Evolutionary conservation across 1,140 invertebrate species (phyloP).

Genomic region (Lineus longissimus): DNA sequence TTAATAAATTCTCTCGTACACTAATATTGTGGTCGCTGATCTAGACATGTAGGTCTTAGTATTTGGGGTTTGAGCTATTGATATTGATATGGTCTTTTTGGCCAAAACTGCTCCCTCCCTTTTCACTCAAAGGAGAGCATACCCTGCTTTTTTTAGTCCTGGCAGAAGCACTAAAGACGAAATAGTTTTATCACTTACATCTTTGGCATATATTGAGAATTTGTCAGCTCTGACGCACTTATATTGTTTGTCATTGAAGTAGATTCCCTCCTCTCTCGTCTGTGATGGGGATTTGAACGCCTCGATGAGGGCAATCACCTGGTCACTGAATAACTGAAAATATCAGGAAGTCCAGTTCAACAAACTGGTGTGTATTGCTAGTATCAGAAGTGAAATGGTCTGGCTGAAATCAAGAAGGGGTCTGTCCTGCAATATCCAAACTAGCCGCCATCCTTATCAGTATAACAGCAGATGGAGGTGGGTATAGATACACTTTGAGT

Average conservation of each 20-base stretch:
- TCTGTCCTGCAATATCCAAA: neutral
- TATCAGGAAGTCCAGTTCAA: neutral
- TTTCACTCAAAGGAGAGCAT: too few relatives aligned
- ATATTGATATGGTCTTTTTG: too few relatives aligned
- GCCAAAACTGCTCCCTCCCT: too few relatives aligned
- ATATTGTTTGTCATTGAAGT: conserved; percentile 50
- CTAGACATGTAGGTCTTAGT: too few relatives aligned
- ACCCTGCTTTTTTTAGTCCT: too few relatives aligned
- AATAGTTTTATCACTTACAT: conserved; percentile 36
- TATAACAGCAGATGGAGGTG: too few relatives aligned
- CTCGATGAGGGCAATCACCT: conserved; percentile 45
- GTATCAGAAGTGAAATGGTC: too few relatives aligned
- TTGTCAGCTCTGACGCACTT: conserved; percentile 51
- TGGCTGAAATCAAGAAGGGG: neutral
- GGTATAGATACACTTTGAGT: too few relatives aligned
- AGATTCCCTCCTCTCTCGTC: conserved; percentile 50
- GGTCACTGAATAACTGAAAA: conserved; percentile 44
- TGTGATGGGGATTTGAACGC: conserved; percentile 50
- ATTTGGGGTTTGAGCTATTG: too few relatives aligned
- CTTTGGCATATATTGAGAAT: conserved; percentile 53
- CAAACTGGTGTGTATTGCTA: neutral
- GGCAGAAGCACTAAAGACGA: neutral
- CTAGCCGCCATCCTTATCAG: too few relatives aligned
- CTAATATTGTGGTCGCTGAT: too few relatives aligned
- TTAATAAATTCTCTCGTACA: too few relatives aligned